Percentiles rank a stretch among this genome's conserved stretches.
Conservation (phyloP, 2,797 vertebrate species). For the Sebastes matsubarae region DNA sequence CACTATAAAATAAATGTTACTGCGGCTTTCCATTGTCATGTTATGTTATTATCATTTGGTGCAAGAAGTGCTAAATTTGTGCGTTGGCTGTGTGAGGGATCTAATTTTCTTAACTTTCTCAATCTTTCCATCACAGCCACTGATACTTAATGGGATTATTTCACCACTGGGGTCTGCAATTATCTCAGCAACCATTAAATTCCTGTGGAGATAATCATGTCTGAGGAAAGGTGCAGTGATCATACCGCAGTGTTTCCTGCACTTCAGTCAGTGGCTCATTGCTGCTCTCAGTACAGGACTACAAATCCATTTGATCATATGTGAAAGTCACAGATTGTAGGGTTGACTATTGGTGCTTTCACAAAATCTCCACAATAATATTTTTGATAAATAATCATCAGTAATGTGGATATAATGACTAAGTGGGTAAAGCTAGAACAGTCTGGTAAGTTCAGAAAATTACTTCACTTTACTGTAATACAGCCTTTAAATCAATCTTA, state of each 20-base stretch:
- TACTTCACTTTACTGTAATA: too few species aligned
- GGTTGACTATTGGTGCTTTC: too few species aligned
- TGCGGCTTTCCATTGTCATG: background rate
- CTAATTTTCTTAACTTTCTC: background rate
- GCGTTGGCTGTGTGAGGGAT: background rate
- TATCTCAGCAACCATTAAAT: background rate
- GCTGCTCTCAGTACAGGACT: background rate
- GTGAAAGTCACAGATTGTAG: background rate
- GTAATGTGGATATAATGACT: too few species aligned
- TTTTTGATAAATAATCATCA: too few species aligned
- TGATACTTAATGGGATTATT: slow-evolving; percentile 36
- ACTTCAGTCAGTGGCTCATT: background rate
- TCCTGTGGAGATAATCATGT: slow-evolving; percentile 40
- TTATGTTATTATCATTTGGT: background rate
- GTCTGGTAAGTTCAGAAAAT: too few species aligned
- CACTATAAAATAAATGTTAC: background rate
- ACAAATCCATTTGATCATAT: background rate
- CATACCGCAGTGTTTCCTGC: background rate
- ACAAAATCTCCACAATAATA: too few species aligned
- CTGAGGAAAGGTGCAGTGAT: slow-evolving; percentile 14
- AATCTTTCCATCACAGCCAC: slow-evolving; percentile 9
- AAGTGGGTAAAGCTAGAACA: too few species aligned
- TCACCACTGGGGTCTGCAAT: background rate
- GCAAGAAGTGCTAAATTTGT: background rate
- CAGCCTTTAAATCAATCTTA: too few species aligned